Base-by-base conservation (phyloP, 2,888 invertebrate species). In the Plusia festucae region DNA sequence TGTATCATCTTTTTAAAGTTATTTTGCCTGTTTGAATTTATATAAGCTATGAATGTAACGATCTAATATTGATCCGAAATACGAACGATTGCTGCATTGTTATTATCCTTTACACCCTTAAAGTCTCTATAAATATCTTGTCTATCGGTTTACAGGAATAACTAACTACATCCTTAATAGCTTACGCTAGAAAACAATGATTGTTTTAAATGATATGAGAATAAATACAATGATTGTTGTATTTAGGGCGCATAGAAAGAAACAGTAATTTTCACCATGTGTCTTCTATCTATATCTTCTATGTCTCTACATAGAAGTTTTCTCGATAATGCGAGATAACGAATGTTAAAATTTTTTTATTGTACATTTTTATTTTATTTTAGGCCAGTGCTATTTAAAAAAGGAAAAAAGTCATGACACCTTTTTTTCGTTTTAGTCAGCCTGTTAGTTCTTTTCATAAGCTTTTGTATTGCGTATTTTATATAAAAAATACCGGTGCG, bases 121-220 rank as follows among this genome's bases (percentile, higher is more conserved):
- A 40, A 34, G 40, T 16, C 60, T 3, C 18, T 44, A 40, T 44
- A 44, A 18, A 20, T 56, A 56, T 22, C 6, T n/a, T n/a, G n/a
- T n/a, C 5, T 30, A 53, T 18, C 32, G 16, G 46, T 44, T 16
- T 60, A 22, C 58, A 76, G 72, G 76, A 60, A 76, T 76, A 69
- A 44, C 30, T 18, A 76, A 49, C 32, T 51, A 72, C 76, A 61
- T 73, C 40, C 46, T 61, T 72, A 76, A 60, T 54, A 15, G 15
- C 54, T 66, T 49, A 58, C 55, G 60, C 59, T 73, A 60, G 49
- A 61, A 53, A 67, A 72, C 73, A 72, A 72, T 72, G 53, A 57
- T 16, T 54, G 46, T n/a, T 40, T 40, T 65, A n/a, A n/a, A n/a
- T n/a, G n/a, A n/a, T n/a, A n/a, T n/a, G n/a, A n/a, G 6, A 40